phyloP scores from a whole-genome alignment of 1,140 invertebrate species.

The Diuraphis noxia region DNA sequence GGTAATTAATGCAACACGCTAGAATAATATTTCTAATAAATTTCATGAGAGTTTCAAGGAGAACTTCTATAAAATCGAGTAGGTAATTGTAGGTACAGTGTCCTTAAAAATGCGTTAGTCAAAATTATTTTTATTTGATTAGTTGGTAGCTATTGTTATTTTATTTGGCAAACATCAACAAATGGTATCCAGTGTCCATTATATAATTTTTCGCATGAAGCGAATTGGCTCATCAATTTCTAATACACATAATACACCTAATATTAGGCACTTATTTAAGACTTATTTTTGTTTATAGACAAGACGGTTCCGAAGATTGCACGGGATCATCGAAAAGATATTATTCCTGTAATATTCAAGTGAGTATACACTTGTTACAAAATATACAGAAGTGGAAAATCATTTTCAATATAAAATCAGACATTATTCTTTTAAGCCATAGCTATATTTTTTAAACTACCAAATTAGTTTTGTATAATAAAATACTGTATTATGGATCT shows the following conservation, averaged over 20 bases:
- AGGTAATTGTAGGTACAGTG: background rate
- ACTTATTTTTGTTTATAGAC: slow-evolving; percentile 40
- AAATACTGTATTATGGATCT: background rate
- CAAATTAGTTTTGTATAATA: background rate
- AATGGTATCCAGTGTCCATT: background rate
- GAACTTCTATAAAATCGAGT: background rate
- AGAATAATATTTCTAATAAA: background rate
- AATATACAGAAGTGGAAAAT: background rate
- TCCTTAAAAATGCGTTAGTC: background rate
- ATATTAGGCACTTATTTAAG: background rate
- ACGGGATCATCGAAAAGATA: slow-evolving; percentile 76
- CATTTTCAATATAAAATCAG: background rate
- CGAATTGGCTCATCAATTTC: background rate
- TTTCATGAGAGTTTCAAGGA: background rate
- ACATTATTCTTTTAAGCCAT: background rate
- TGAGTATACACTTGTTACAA: slow-evolving; percentile 59
- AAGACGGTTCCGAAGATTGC: slow-evolving; percentile 62
- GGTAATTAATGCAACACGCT: background rate
- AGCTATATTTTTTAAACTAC: background rate
- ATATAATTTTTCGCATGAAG: background rate
- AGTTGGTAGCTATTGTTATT: background rate
- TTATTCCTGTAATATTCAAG: slow-evolving; percentile 88
- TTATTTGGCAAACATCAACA: slow-evolving; percentile 1
- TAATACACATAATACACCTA: too few relatives aligned
- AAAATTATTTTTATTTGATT: background rate